phyloP scores from a whole-genome alignment of 35 echinoderm and acorn worm species.

The Stichopus chloronotus region DNA sequence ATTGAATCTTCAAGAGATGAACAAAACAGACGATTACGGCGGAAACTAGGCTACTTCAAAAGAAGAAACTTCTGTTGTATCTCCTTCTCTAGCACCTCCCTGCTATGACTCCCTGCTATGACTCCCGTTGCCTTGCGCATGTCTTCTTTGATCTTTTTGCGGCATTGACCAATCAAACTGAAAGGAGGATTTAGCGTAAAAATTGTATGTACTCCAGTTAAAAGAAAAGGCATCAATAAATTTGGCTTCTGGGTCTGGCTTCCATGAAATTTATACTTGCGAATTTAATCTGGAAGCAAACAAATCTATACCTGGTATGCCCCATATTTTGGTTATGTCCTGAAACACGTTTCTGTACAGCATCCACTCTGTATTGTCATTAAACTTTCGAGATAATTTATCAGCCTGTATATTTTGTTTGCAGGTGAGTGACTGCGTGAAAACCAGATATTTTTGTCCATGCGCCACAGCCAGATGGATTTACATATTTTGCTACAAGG shows the following conservation, averaged over 20 bases:
- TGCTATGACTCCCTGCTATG: too few relatives aligned
- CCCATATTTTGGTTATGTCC: slow-evolving; percentile 15
- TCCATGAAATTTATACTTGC: slow-evolving; percentile 29
- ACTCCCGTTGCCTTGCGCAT: slow-evolving; percentile 50
- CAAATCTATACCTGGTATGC: slow-evolving; percentile 47
- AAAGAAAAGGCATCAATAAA: slow-evolving; percentile 29
- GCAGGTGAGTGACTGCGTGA: neutral
- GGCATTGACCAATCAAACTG: slow-evolving; percentile 31
- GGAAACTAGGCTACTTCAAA: too few relatives aligned
- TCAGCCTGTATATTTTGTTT: slow-evolving; percentile 31
- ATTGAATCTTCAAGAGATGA: too few relatives aligned
- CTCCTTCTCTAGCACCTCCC: too few relatives aligned
- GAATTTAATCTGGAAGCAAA: slow-evolving; percentile 38
- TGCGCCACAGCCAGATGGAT: slow-evolving; percentile 28
- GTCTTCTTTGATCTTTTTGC: slow-evolving; percentile 40
- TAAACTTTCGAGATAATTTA: slow-evolving; percentile 12
- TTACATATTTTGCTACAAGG: slow-evolving; percentile 43
- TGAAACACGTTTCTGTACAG: slow-evolving; percentile 13
- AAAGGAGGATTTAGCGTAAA: slow-evolving; percentile 56
- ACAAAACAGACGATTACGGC: too few relatives aligned
- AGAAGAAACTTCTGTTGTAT: too few relatives aligned
- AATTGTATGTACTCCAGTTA: neutral
- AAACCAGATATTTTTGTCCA: slow-evolving; percentile 42
- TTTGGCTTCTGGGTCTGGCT: slow-evolving; percentile 27
- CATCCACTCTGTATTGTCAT: slow-evolving; percentile 35